Base-by-base conservation (phyloP, 2,888 invertebrate genomes). In the Eristalis intricaria region DNA sequence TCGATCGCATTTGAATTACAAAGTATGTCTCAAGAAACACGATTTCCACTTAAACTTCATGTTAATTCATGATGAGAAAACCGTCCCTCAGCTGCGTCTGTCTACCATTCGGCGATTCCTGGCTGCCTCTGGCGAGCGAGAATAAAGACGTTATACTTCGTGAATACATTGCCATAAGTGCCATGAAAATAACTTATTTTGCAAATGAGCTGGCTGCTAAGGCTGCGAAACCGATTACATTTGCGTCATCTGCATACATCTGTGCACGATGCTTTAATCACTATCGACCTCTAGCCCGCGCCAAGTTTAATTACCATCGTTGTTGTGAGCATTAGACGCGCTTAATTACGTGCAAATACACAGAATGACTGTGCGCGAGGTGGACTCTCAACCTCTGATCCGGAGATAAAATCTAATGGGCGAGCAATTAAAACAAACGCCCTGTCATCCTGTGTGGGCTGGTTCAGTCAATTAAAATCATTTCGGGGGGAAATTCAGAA, bases 241-340 rank as follows among this genome's bases (percentile, higher is more conserved):
- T 73, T 74, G 73, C 80, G 61, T 68, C 61, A 38, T 32, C 2
- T 43, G 19, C 23, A 19, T 32, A 71, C 65, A 60, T 26, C 23
- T 60, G 10, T 19, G 26, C 63, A 43, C 23, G 35, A 68, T 26
- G 23, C 60, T 74, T 11, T 74, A 61, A 68, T 61, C 66, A 61
- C 58, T 22, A 58, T 66, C 35, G 79, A 73, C 79, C 79, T 80
- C 73, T 78, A 78, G n/a, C 78, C 70, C 56, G 40, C 40, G 38
- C 32, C 56, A 43, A 61, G 40, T 56, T 60, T 66, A 79, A 73
- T 73, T 19, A 80, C 50, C 66, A 50, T 56, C 29, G 19, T 8
- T 8, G 32, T 32, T 32, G 32, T 58, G 61, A 64, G n/a, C 22
- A 38, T 43, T n/a, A 58, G 61, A 61, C 35, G 71, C 26, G 71